phyloP scores from a whole-genome alignment of 2,888 invertebrate species.

The Lasioglossum marginatum region DNA sequence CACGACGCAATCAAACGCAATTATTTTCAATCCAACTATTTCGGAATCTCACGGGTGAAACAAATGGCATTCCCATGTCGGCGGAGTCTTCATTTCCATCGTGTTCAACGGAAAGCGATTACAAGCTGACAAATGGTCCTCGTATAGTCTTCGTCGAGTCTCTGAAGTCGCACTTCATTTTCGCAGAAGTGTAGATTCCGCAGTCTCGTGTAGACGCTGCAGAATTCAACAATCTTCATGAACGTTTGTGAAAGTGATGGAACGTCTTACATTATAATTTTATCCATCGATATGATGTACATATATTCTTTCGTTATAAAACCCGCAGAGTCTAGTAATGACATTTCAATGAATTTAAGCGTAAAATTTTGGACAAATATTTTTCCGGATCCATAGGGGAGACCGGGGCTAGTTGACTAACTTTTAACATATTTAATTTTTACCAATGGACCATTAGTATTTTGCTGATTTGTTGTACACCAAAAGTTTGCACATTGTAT shows the following conservation, averaged over 20 bases:
- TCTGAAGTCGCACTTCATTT: background rate
- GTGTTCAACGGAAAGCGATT: background rate
- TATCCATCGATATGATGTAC: background rate
- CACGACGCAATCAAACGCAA: conserved; percentile 6
- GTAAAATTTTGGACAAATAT: background rate
- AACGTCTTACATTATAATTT: background rate
- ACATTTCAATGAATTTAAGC: background rate
- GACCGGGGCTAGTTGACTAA: too few species aligned
- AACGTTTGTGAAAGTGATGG: background rate
- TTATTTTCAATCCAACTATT: background rate
- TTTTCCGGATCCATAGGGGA: too few species aligned
- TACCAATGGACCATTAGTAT: too few species aligned
- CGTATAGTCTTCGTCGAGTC: background rate
- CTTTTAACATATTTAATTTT: too few species aligned
- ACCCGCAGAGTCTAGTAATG: too few species aligned
- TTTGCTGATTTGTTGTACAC: too few species aligned
- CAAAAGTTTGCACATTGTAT: too few species aligned
- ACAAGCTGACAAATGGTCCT: background rate
- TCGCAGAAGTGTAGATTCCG: background rate
- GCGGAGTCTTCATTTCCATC: background rate
- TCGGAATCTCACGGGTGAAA: background rate
- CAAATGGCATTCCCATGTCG: background rate
- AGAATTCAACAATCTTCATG: background rate
- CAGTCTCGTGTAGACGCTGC: background rate
- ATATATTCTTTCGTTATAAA: background rate